Base-by-base conservation (phyloP, 2,113 vertebrate genomes). In the Gobiocypris rarus region DNA sequence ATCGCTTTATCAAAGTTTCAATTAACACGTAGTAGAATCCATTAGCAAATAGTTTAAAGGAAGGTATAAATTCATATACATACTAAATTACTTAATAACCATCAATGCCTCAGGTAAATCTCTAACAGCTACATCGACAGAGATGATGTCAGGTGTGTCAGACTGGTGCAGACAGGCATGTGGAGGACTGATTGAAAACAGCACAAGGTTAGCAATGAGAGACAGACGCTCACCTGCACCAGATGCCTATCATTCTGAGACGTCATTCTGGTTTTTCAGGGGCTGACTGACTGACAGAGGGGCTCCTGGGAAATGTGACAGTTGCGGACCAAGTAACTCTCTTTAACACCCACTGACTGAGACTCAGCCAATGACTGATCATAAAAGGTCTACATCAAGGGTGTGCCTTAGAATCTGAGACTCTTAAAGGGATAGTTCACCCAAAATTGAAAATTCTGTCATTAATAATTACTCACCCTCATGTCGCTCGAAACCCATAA, bases 121-220 rank as follows among this genome's bases (percentile, higher is more conserved):
- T 77, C 28, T 4, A 26, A 19, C 58, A 48, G 26, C 58, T 38
- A 41, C 52, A 15, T 77, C 52, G 78, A 67, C 59, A 52, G 78
- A 63, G 41, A 63, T 50, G 61, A 80, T 67, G 65, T 82, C 26
- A 71, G 73, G 38, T 41, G 65, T 63, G 41, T 31, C 22, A 50
- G 22, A 70, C 81, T 75, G 81, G 65, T 76, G 75, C 76, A 63
- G 87, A 70, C 28, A 85, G 76, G 83, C 84, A 85, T 84, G 67
- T 65, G 45, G 70, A 43, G 82, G 61, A 79, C 82, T 84, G 76
- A 52, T 75, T 34, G 31, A 83, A 63, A 65, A 86, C 63, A 71
- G 50, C 24, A 48, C 22, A 75, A 77, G 84, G 84, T 86, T 86
- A 81, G 56, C 41, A 50, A 63, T 85, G 73, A 84, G 75, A 71